Percentiles rank a stretch among this genome's conserved stretches.
These are phyloP conservation scores for Chamaea fasciata DNA, from an alignment of 2,113 vertebrate species.

Conservation along the genomic window DNA sequence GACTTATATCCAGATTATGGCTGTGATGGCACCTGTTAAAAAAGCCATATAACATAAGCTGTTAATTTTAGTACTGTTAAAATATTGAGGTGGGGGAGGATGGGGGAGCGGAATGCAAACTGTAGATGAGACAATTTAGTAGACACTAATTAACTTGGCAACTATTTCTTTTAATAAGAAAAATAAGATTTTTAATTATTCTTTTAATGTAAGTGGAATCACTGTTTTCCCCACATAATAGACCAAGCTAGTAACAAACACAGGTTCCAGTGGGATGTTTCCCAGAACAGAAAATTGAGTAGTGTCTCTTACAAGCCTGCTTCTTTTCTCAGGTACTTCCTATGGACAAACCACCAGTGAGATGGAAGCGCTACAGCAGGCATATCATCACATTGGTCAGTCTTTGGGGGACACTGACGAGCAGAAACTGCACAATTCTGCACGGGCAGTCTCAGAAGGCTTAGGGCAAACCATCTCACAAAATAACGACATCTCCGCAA, in stretches of 20 bases:
- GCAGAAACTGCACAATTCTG: background rate
- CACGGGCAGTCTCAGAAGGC: background rate
- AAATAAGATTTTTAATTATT: background rate
- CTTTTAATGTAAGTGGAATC: background rate
- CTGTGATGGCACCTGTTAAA: background rate
- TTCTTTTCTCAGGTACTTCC: slow-evolving; percentile 58
- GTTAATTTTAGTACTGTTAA: background rate
- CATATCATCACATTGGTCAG: slow-evolving; percentile 77
- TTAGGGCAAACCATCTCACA: slow-evolving; percentile 20
- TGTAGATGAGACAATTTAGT: background rate
- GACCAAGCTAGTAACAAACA: background rate
- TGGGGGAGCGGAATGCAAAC: background rate
- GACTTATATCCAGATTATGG: background rate
- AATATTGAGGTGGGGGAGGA: background rate
- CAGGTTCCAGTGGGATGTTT: background rate
- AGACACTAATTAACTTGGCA: background rate
- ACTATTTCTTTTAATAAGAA: background rate
- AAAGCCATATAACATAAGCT: background rate
- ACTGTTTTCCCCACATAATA: background rate
- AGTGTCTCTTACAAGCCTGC: background rate
- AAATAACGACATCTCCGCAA: slow-evolving; percentile 41
- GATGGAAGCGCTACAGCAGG: slow-evolving; percentile 83
- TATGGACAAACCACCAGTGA: slow-evolving; percentile 80
- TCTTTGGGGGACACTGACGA: slow-evolving; percentile 71
- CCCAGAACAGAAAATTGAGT: background rate